These are phyloP conservation scores for Sciurus vulgaris DNA, from an alignment of 2,797 vertebrate species.

Conservation along the genomic window DNA sequence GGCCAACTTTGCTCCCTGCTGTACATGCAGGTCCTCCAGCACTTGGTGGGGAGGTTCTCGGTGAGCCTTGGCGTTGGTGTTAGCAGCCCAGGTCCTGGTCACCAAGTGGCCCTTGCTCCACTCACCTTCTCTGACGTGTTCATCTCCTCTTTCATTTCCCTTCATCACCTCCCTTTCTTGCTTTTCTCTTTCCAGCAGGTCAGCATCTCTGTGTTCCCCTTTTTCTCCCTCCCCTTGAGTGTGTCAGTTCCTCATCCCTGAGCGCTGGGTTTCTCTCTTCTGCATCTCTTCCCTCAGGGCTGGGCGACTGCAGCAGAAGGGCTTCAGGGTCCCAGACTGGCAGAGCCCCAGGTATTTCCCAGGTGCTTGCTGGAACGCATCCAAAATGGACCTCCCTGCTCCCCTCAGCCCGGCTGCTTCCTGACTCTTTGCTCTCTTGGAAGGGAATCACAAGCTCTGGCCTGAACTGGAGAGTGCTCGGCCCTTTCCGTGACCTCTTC, in stretches of 20 bases:
- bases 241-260: neutral
- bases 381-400: neutral
- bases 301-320: neutral
- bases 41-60: rapidly evolving
- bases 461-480: neutral
- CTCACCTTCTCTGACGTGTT: neutral
- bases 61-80: neutral
- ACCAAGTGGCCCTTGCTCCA: neutral
- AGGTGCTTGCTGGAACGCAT: neutral
- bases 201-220: neutral
- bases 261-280: neutral
- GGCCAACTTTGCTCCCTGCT: neutral
- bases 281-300: neutral
- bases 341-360: neutral
- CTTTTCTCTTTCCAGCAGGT: neutral
- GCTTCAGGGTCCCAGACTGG: neutral
- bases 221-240: neutral
- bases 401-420: neutral
- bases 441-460: too few relatives aligned
- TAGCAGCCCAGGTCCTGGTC: neutral
- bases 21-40: neutral
- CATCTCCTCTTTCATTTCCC: neutral
- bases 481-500: neutral
- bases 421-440: neutral
- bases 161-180: neutral